phyloP scores from a whole-genome alignment of 2,888 invertebrate species.

The Palloptera scutellata region DNA sequence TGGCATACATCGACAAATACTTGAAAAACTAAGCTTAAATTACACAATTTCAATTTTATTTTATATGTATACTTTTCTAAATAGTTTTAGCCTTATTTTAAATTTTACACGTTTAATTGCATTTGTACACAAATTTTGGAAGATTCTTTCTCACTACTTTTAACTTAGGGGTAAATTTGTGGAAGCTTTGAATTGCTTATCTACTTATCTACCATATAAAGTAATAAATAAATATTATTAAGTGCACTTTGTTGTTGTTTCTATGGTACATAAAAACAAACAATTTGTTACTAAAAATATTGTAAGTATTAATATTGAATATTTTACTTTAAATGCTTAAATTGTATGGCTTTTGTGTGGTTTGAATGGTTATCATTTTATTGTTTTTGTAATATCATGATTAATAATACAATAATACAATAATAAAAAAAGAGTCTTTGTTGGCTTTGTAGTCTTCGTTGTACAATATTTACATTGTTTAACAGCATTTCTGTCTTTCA shows the following conservation, averaged over 20 bases:
- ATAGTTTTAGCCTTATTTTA: too few relatives aligned
- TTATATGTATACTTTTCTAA: too few relatives aligned
- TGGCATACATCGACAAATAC: background rate
- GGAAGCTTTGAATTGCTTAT: conserved; percentile 11
- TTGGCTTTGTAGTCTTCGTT: conserved; percentile 61
- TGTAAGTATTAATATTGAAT: conserved; percentile 14
- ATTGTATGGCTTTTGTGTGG: conserved; percentile 52
- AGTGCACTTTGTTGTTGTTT: conserved; percentile 43
- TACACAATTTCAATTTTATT: too few relatives aligned
- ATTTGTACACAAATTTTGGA: too few relatives aligned
- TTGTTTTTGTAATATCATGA: conserved; percentile 14
- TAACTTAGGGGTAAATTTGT: conserved; percentile 21
- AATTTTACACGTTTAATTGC: too few relatives aligned
- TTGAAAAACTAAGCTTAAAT: too few relatives aligned
- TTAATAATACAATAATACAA: background rate
- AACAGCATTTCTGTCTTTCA: background rate
- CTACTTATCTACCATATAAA: background rate
- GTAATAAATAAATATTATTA: conserved; percentile 40
- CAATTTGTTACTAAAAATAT: background rate
- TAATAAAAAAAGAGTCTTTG: conserved; percentile 57
- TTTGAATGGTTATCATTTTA: conserved; percentile 33
- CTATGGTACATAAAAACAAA: conserved; percentile 2
- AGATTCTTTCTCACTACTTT: too few relatives aligned
- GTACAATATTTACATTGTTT: conserved; percentile 33
- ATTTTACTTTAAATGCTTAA: conserved; percentile 52